Percentiles rank a stretch among this genome's conserved stretches.
Conservation (phyloP, 2,797 vertebrate genomes). For the Rhodeus uyekii region DNA sequence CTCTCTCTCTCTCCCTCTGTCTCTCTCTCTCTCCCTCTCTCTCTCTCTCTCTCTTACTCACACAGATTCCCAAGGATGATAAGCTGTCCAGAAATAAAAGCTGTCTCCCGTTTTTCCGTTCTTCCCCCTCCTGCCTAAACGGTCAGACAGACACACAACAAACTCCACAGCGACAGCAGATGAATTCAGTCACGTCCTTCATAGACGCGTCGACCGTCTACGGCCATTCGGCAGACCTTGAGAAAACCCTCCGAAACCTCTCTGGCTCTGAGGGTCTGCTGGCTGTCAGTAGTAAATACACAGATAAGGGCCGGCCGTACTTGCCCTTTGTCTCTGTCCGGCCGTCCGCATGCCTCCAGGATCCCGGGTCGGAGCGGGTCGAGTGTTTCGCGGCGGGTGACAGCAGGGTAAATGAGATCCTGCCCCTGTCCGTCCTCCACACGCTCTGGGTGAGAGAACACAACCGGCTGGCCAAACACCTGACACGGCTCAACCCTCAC, state of each 20-base stretch:
- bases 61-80: conserved; percentile 74
- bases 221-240: conserved; percentile 71
- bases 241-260: conserved; percentile 80
- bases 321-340: conserved; percentile 76
- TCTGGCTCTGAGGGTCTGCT: conserved; percentile 82
- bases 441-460: conserved; percentile 93
- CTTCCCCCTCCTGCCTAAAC: conserved; percentile 76
- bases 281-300: conserved; percentile 72
- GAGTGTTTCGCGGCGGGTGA: conserved; percentile 92
- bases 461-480: conserved; percentile 82
- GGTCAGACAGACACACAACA: conserved; percentile 38
- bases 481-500: conserved; percentile 82
- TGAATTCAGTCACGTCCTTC: conserved; percentile 89
- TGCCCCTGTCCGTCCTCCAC: conserved; percentile 82
- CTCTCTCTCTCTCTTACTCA: not conserved
- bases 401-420: conserved; percentile 85
- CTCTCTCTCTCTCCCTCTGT: too few species aligned
- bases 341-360: conserved; percentile 79
- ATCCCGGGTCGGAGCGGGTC: conserved; percentile 63
- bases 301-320: conserved; percentile 76
- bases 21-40: not conserved
- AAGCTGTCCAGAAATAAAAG: conserved; percentile 38
- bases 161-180: conserved; percentile 82
- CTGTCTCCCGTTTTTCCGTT: conserved; percentile 90
- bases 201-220: conserved; percentile 92